A percentile compares a stretch with the other conserved stretches of the same genome.
phyloP scores from a whole-genome alignment of 1,140 invertebrate genomes.

The Dendrolimus kikuchii region DNA sequence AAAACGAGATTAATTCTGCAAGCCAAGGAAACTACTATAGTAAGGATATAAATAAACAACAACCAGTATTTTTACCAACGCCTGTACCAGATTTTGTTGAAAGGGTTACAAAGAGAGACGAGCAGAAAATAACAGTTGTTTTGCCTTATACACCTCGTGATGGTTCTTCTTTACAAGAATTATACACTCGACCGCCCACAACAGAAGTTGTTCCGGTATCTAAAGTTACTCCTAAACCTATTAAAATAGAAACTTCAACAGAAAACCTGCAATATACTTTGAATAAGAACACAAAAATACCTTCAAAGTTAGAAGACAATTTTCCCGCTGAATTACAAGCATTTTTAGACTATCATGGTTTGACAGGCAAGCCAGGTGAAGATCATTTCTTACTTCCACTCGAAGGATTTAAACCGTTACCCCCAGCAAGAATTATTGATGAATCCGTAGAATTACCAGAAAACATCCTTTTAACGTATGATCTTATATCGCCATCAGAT shows the following conservation, averaged over 20 bases:
- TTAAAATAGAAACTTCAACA: constrained; percentile 28
- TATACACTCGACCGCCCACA: constrained; percentile 56
- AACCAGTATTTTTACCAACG: constrained; percentile 13
- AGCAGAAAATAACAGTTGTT: constrained; percentile 47
- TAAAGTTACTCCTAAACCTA: constrained; percentile 50
- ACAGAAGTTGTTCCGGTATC: constrained; percentile 48
- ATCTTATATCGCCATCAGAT: constrained; percentile 45
- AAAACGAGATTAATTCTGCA: constrained; percentile 36
- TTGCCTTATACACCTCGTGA: constrained; percentile 60
- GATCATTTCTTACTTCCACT: constrained; percentile 55
- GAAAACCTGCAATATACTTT: constrained; percentile 27
- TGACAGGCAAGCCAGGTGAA: constrained; percentile 46
- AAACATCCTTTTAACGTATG: constrained; percentile 57
- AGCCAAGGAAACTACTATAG: constrained; percentile 17
- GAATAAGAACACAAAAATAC: constrained; percentile 26
- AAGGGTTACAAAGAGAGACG: constrained; percentile 41
- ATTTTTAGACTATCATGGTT: constrained; percentile 53
- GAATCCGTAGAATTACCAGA: constrained; percentile 54
- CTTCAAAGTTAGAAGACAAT: constrained; percentile 34
- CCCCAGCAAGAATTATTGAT: constrained; percentile 52
- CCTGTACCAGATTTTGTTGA: constrained; percentile 20
- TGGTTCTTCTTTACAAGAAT: constrained; percentile 58
- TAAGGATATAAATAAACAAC: constrained; percentile 15
- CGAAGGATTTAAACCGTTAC: constrained; percentile 59
- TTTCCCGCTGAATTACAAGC: constrained; percentile 52